Evolutionary conservation across 1,140 invertebrate genomes (phyloP).

Genomic region (Sarcophaga bullata): DNA sequence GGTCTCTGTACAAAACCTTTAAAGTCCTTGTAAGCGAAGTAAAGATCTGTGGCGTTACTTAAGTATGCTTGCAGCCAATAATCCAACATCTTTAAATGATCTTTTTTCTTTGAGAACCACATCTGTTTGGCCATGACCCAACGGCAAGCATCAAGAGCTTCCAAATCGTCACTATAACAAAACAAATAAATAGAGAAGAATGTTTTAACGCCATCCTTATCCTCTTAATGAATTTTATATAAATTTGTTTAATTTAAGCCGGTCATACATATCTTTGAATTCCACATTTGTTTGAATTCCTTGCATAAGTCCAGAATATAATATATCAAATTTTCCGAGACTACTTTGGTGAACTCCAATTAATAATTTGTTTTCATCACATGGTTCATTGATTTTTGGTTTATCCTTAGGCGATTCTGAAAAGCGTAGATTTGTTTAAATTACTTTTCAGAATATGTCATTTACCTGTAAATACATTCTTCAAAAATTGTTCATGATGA

Average conservation of each 20-base stretch:
- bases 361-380: constrained; percentile 5
- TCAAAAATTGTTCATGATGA: too few relatives aligned
- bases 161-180: neutral
- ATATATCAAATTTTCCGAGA: neutral
- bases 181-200: neutral
- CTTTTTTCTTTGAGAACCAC: neutral
- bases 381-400: neutral
- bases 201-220: too few relatives aligned
- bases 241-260: neutral
- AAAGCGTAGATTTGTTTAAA: neutral
- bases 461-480: too few relatives aligned
- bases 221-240: neutral
- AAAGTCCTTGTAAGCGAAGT: neutral
- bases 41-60: neutral
- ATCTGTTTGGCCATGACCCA: constrained; percentile 1
- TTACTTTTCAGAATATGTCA: too few relatives aligned
- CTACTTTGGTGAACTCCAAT: neutral
- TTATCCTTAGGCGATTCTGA: neutral
- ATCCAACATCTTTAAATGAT: neutral
- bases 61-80: constrained; percentile 22
- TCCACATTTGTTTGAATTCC: neutral
- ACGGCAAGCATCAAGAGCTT: neutral
- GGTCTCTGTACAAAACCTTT: neutral
- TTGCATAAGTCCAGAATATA: neutral
- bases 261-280: neutral